These are phyloP conservation scores for Crotalus horridus DNA, from an alignment of 2,113 vertebrate species.

Conservation along the genomic window DNA sequence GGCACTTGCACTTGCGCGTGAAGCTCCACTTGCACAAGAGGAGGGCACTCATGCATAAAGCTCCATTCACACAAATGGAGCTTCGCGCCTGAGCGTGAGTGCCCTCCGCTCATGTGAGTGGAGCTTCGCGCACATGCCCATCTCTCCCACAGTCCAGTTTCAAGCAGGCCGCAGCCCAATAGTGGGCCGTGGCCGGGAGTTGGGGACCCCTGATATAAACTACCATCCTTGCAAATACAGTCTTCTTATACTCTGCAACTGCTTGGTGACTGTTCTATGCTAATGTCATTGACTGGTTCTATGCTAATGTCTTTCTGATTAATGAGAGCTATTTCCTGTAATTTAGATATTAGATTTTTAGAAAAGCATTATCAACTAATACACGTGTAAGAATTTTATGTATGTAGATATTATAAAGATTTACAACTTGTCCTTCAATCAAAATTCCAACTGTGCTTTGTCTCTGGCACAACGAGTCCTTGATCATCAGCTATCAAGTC, in stretches of 20 bases:
- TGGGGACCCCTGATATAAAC: neutral
- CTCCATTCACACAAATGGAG: neutral
- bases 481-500: slow-evolving; percentile 44
- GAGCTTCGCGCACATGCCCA: neutral
- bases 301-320: neutral
- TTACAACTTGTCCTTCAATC: neutral
- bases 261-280: neutral
- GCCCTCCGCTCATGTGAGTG: neutral
- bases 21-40: no score
- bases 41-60: no score
- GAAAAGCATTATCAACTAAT: neutral
- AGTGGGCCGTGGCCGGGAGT: neutral
- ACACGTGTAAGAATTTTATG: neutral
- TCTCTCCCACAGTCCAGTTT: neutral
- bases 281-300: neutral
- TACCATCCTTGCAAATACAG: neutral
- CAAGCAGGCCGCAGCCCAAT: neutral
- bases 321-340: neutral
- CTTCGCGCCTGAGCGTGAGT: neutral
- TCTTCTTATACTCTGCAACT: neutral
- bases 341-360: neutral
- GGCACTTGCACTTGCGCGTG: no score
- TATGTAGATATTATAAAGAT: neutral
- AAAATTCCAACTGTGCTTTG: neutral
- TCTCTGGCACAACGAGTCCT: neutral